A percentile compares a stretch with the other conserved stretches of the same genome.
phyloP scores from a whole-genome alignment of 2,113 vertebrate genomes.

The Platysternon megacephalum region DNA sequence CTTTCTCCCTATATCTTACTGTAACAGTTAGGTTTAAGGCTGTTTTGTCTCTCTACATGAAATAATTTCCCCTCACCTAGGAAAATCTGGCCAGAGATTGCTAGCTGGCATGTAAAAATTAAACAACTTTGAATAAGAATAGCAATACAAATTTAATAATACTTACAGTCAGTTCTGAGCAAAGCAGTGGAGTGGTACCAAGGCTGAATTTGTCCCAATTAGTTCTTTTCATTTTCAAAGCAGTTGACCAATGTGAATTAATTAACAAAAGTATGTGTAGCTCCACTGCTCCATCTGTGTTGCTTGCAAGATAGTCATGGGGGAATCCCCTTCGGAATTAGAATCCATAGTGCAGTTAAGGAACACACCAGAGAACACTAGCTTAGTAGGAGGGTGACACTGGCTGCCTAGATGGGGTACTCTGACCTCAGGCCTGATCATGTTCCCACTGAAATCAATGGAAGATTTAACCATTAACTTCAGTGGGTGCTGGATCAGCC shows the following conservation, averaged over 20 bases:
- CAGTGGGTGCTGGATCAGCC: neutral
- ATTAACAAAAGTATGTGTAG: neutral
- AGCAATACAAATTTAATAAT: neutral
- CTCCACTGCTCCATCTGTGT: neutral
- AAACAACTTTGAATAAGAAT: slow-evolving; percentile 6
- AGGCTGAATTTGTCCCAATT: neutral
- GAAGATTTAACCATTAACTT: rapidly evolving
- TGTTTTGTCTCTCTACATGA: slow-evolving; percentile 2
- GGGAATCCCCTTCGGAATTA: neutral
- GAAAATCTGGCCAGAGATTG: neutral
- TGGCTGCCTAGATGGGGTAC: neutral
- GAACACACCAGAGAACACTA: rapidly evolving
- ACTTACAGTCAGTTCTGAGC: neutral
- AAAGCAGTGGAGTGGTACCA: neutral
- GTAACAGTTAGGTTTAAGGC: neutral
- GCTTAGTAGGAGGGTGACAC: rapidly evolving
- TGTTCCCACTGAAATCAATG: neutral
- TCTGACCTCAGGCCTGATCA: rapidly evolving
- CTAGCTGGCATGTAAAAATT: neutral
- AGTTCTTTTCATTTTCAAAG: slow-evolving; percentile 35
- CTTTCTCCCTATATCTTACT: neutral
- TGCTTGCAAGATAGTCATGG: rapidly evolving
- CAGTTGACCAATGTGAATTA: neutral
- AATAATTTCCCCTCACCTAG: slow-evolving; percentile 10
- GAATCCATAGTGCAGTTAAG: neutral